Evolutionary conservation across 2,888 invertebrate species (phyloP), one percentile per base, ranked within the genome.

Genomic region (Eupithecia insigniata): DNA sequence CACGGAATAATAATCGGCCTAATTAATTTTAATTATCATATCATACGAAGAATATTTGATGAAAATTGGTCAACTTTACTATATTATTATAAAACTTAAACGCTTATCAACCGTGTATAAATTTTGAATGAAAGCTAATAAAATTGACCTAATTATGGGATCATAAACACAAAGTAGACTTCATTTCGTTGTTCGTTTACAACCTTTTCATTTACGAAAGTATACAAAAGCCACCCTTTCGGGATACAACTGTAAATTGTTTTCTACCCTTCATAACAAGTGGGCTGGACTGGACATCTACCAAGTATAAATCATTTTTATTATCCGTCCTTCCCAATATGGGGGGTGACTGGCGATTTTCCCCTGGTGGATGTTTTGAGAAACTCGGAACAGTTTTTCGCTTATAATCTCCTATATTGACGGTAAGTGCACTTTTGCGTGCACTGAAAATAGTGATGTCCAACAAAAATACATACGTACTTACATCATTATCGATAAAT

Each of bases 271-370:
- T 84, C 85, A 83, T 88, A 89, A 85, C 89, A 87, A 89, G 87
- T 87, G 84, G 85, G 81, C 82, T 82, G 75, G 68, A 79, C 87
- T 90, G 92, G 92, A 91, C 92, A 90, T 90, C 85, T 87, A 39
- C 36, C 64, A 36, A 85, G 84, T 84, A 92, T 94, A 93, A 93
- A 94, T 94, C 92, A 93, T 92, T 92, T 92, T 92, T 93, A 91
- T 90, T 89, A 89, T 89, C 84, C 83, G 79, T 79, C 81, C 81
- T 84, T 81, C 87, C 78, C 83, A 82, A 82, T 82, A 66, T 80
- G 83, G 78, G 86, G 87, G 87, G 87, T 90, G 90, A 89, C 88
- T 86, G 79, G 88, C 89, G 84, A 86, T 89, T 88, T 85, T 79
- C 78, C 77, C 82, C 80, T 82, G 84, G 81, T 84, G 82, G 82